These are phyloP conservation scores for Lacanobia oleracea DNA, from an alignment of 2,888 invertebrate species.

Conservation along the genomic window DNA sequence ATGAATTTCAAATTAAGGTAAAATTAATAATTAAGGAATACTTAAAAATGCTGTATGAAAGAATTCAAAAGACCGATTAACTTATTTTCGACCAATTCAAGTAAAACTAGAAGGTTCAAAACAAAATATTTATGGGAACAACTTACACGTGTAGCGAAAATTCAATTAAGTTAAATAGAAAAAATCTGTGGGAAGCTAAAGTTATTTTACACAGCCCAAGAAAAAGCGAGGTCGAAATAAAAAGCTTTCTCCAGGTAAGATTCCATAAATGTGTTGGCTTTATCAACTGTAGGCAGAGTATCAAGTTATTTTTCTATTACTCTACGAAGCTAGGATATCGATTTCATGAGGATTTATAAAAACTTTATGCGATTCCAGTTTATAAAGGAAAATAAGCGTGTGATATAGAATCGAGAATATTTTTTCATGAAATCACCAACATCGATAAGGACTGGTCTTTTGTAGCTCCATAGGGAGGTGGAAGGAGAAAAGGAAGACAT, in stretches of 20 bases:
- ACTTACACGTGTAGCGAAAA: conserved; percentile 23
- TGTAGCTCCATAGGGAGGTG: not conserved
- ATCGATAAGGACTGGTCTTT: not conserved
- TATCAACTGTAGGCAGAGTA: conserved; percentile 1
- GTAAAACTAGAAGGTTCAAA: not conserved
- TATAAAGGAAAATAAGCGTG: not conserved
- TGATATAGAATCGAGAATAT: no score
- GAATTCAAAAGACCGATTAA: not conserved
- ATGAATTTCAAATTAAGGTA: not conserved
- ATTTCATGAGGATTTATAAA: not conserved
- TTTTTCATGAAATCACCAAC: not conserved
- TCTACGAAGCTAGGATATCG: not conserved
- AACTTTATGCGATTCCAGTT: not conserved
- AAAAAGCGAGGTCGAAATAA: conserved; percentile 23
- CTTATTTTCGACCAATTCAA: not conserved
- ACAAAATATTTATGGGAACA: conserved; percentile 4
- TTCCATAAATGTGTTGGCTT: conserved; percentile 21
- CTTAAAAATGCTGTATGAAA: not conserved
- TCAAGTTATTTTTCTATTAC: conserved; percentile 3
- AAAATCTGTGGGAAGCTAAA: conserved; percentile 2
- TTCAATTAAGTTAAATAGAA: not conserved
- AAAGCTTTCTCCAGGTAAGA: conserved; percentile 12
- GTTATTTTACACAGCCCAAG: conserved; percentile 15
- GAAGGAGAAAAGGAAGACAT: not conserved
- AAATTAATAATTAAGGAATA: conserved; percentile 2